Percentiles rank a stretch among this genome's conserved stretches.
phyloP scores from a whole-genome alignment of 2,888 invertebrate genomes.

The Mactromeris polynyma region DNA sequence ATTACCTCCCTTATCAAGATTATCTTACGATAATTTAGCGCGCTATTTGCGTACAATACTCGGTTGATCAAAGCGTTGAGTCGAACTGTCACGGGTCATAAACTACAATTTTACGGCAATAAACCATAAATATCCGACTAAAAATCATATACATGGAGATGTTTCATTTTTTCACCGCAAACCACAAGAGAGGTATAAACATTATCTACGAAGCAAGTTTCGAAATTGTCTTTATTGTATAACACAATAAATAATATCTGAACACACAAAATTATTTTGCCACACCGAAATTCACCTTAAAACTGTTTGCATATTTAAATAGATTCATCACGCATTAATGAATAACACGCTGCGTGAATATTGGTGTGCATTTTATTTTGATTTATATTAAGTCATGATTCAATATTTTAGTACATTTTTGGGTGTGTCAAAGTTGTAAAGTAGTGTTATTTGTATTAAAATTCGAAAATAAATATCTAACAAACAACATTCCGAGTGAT shows the following conservation, averaged over 20 bases:
- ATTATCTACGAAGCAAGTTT: neutral
- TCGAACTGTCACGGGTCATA: conserved; percentile 49
- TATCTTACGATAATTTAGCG: conserved; percentile 42
- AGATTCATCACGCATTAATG: neutral
- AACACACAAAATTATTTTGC: neutral
- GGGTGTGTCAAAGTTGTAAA: too few species aligned
- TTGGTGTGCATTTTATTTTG: too few species aligned
- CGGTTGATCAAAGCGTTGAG: conserved; percentile 54
- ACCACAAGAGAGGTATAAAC: neutral
- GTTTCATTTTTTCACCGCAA: neutral
- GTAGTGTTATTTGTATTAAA: too few species aligned
- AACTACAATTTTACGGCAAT: conserved; percentile 62
- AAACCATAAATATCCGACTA: conserved; percentile 24
- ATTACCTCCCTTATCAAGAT: conserved; percentile 36
- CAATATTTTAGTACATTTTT: too few species aligned
- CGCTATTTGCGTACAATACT: conserved; percentile 39
- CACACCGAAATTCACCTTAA: neutral
- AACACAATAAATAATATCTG: neutral
- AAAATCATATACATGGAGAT: neutral
- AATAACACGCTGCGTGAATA: neutral
- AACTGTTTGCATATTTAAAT: neutral
- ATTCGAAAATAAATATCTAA: too few species aligned
- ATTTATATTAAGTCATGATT: too few species aligned
- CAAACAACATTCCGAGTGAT: too few species aligned
- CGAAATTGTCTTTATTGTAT: neutral